Evolutionary conservation across 2,797 vertebrate genomes (phyloP).

Genomic region (Austrolebias charrua): DNA sequence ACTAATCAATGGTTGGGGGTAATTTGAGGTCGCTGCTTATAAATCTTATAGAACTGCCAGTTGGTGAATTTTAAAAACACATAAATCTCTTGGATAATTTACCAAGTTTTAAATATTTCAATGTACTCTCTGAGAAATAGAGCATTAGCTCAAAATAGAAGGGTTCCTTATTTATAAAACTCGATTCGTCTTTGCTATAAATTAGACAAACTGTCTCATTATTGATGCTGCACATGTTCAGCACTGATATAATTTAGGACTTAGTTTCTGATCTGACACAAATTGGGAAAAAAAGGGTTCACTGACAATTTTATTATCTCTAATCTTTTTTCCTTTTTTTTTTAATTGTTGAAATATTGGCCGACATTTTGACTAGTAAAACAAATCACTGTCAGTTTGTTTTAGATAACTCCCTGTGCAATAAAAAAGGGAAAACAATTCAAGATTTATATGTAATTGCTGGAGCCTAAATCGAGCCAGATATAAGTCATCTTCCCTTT

Average conservation of each 20-base stretch:
- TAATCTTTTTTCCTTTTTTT: too few relatives aligned
- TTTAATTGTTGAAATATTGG: too few relatives aligned
- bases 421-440: too few relatives aligned
- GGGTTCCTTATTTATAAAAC: background rate
- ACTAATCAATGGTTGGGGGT: conserved; percentile 1
- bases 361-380: background rate
- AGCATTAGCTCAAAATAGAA: background rate
- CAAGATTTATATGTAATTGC: too few relatives aligned
- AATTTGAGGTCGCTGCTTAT: background rate
- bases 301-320: too few relatives aligned
- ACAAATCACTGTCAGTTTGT: background rate
- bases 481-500: too few relatives aligned
- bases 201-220: background rate
- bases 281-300: too few relatives aligned
- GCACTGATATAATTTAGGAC: background rate
- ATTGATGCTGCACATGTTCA: background rate
- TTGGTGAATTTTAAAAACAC: background rate
- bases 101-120: conserved; percentile 2
- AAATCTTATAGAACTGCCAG: background rate
- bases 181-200: background rate
- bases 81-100: conserved; percentile 4
- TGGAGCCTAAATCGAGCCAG: too few relatives aligned
- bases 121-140: background rate
- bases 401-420: background rate
- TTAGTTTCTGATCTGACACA: background rate